A percentile compares a stretch with the other conserved stretches of the same genome.
These are phyloP conservation scores for Drosophila mulleri DNA, from an alignment of 2,888 invertebrate genomes.

Conservation along the genomic window DNA sequence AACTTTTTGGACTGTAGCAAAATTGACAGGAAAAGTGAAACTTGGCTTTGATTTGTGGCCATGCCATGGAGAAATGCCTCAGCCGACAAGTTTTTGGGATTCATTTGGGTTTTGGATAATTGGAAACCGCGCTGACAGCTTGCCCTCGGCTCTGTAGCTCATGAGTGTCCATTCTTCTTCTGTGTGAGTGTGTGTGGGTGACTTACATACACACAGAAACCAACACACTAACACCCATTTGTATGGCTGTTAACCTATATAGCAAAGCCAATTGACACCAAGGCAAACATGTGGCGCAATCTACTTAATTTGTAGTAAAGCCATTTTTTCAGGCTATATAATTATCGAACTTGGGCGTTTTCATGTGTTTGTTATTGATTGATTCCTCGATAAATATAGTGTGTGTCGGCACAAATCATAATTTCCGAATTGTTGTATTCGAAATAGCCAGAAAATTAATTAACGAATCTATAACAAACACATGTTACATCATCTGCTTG, in stretches of 20 bases:
- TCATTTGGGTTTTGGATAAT: slow-evolving; percentile 59
- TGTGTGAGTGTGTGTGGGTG: slow-evolving; percentile 4
- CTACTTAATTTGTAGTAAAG: slow-evolving; percentile 7
- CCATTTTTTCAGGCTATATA: background rate
- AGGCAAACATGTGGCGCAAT: slow-evolving; percentile 30
- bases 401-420: background rate
- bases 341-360: slow-evolving; percentile 23
- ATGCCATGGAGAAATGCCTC: slow-evolving; percentile 46
- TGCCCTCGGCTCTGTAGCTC: slow-evolving; percentile 15
- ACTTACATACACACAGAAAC: background rate
- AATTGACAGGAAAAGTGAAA: slow-evolving; percentile 66
- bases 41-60: slow-evolving; percentile 64
- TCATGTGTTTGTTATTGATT: slow-evolving; percentile 24
- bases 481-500: slow-evolving; percentile 7
- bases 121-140: slow-evolving; percentile 67
- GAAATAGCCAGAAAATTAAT: background rate
- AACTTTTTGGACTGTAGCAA: slow-evolving; percentile 51
- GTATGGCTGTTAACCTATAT: slow-evolving; percentile 1
- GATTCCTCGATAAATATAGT: slow-evolving; percentile 23
- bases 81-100: slow-evolving; percentile 48
- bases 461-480: background rate
- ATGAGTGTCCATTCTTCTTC: slow-evolving; percentile 26
- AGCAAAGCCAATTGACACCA: slow-evolving; percentile 18
- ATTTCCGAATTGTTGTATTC: background rate
- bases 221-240: background rate